Percentiles rank a stretch among this genome's conserved stretches.
Conservation (phyloP, 53 echinoderm and acorn worm species). For the Arbacia lixula region DNA sequence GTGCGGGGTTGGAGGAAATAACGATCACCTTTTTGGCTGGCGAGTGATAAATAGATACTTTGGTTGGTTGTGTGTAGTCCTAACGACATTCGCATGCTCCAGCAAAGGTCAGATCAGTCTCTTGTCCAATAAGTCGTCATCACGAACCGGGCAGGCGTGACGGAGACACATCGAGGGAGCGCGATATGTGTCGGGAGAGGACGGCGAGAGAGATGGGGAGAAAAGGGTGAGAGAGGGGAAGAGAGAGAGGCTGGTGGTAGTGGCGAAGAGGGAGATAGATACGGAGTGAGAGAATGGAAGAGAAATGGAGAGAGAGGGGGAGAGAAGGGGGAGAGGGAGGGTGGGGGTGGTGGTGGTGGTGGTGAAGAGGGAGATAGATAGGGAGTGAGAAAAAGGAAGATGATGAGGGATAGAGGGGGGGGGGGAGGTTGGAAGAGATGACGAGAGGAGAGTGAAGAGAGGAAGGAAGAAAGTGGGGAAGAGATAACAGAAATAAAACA, state of each 20-base stretch:
- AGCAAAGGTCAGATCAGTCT: slow-evolving; percentile 33
- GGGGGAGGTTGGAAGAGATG: slow-evolving; percentile 5
- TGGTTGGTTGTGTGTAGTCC: no score
- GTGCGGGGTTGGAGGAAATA: neutral
- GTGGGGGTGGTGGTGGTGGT: no score
- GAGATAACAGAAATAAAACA: no score
- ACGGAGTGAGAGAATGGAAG: neutral
- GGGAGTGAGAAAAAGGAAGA: neutral
- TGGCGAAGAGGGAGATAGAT: neutral
- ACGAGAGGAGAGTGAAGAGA: neutral
- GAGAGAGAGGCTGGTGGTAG: slow-evolving; percentile 8
- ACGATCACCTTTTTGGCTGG: slow-evolving; percentile 27
- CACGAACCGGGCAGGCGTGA: slow-evolving; percentile 24
- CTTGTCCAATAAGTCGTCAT: slow-evolving; percentile 46
- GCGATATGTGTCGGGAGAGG: no score
- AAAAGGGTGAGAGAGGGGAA: neutral
- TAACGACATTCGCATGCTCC: slow-evolving; percentile 39
- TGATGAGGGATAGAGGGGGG: slow-evolving; percentile 22
- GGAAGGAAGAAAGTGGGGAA: neutral
- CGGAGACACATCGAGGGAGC: slow-evolving; percentile 37
- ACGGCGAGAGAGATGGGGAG: neutral
- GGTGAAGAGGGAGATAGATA: neutral
- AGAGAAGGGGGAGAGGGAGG: slow-evolving; percentile 9
- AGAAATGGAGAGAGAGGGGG: neutral
- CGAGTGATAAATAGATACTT: neutral